Base-by-base conservation (phyloP, 2,113 vertebrate genomes). In the Seriola dumerili region DNA sequence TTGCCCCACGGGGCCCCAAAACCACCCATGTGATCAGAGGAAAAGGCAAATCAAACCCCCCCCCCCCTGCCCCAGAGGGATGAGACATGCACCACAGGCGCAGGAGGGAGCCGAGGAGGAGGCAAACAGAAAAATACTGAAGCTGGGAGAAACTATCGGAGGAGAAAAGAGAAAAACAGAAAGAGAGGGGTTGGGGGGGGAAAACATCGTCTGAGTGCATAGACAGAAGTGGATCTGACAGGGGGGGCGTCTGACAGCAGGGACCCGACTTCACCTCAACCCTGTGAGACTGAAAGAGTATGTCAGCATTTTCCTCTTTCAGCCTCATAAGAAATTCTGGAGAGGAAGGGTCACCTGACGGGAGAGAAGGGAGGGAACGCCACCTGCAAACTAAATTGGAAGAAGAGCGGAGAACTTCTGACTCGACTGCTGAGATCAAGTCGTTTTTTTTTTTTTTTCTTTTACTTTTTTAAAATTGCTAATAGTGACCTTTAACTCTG, bases 261-360 rank as follows among this genome's bases (percentile, higher is more conserved):
- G 19, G 16, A 34, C 62, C 48, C 2, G 12, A 25, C 48, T 70
- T 77, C 50, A 74, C 76, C 54, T 57, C 19, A 38, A 25, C 80
- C 64, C 2, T 29, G 2, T 29, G 23, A 70, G 68, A 80, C 71
- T 64, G 19, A 32, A 71, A 48, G 25, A 25, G 17, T 0, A 38
- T 40, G 76, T 88, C 81, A 88, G 81, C 75, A 3, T 12, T 72
- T 50, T 52, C 40, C 11, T n/a, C 58, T 59, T 8, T 65, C 62
- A 71, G 44, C 2, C 36, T 78, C 50, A 63, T 59, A 25, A 72
- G 32, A 66, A 38, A 58, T 44, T 38, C 48, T 25, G 25, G 46
- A 25, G 16, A 38, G 79, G 66, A 77, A 5, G 72, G 42, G 42
- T 82, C 81, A 80, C 81, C 75, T 81, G 81, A 50, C 25, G 54